These are phyloP conservation scores for Scomber colias DNA, from an alignment of 2,113 vertebrate species.

Conservation along the genomic window DNA sequence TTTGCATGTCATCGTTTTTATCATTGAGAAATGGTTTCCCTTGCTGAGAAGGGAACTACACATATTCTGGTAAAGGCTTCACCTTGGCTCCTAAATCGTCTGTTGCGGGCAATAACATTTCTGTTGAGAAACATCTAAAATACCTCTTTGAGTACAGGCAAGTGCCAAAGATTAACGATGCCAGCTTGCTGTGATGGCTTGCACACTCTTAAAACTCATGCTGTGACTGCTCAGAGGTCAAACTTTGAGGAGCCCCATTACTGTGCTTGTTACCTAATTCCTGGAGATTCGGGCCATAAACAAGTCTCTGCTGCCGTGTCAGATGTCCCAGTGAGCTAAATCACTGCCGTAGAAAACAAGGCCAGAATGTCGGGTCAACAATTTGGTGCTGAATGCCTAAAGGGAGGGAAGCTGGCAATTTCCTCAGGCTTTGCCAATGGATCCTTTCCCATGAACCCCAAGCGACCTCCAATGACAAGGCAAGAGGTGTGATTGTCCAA, in stretches of 20 bases:
- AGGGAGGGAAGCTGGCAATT: slow-evolving; percentile 90
- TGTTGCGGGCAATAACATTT: slow-evolving; percentile 10
- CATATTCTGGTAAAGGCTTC: slow-evolving; percentile 34
- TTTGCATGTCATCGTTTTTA: slow-evolving; percentile 73
- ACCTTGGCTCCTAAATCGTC: not conserved
- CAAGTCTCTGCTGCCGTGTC: slow-evolving; percentile 37
- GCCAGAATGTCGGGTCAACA: slow-evolving; percentile 88
- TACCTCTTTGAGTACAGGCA: slow-evolving; percentile 18
- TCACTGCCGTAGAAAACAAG: slow-evolving; percentile 76
- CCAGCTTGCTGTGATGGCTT: slow-evolving; percentile 26
- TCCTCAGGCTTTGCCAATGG: slow-evolving; percentile 90
- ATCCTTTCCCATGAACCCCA: slow-evolving; percentile 94
- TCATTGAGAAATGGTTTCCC: slow-evolving; percentile 70
- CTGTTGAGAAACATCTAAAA: slow-evolving; percentile 35
- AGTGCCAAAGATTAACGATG: slow-evolving; percentile 25
- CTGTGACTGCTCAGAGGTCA: slow-evolving; percentile 43
- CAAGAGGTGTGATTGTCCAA: slow-evolving; percentile 64
- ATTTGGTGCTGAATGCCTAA: slow-evolving; percentile 81
- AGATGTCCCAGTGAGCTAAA: slow-evolving; percentile 85
- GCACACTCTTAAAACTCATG: slow-evolving; percentile 38
- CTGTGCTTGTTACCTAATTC: slow-evolving; percentile 48
- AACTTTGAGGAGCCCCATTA: slow-evolving; percentile 41
- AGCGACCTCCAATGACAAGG: slow-evolving; percentile 85
- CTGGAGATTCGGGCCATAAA: slow-evolving; percentile 51
- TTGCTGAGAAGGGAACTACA: slow-evolving; percentile 27